Conservation (phyloP, 2,113 vertebrate genomes). For the Seriola dumerili region DNA sequence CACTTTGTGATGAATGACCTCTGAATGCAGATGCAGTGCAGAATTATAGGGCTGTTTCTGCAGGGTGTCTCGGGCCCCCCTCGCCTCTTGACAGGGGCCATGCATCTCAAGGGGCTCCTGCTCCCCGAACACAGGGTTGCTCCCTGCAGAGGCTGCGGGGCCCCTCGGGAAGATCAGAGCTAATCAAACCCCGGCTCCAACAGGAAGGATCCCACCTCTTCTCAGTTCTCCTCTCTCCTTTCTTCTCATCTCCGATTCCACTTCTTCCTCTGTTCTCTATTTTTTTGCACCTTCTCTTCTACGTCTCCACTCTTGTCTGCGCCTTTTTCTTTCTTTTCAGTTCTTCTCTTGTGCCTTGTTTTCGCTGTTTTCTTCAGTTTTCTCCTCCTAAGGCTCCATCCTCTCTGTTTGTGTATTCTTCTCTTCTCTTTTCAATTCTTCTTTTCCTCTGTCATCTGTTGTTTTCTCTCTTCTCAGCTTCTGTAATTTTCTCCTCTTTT, state of each 20-base stretch:
- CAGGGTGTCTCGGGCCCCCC: slow-evolving; percentile 47
- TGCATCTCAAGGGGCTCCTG: slow-evolving; percentile 68
- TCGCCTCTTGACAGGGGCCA: slow-evolving; percentile 67
- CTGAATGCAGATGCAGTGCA: slow-evolving; percentile 64
- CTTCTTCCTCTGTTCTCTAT: not conserved
- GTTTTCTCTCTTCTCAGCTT: not conserved
- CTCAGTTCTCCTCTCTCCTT: not conserved
- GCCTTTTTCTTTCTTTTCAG: not conserved
- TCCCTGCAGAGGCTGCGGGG: slow-evolving; percentile 30
- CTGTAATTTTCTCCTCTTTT: too few relatives aligned
- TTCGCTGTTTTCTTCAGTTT: not conserved
- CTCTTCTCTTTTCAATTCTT: not conserved
- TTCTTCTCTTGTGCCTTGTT: not conserved
- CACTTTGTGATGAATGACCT: slow-evolving; percentile 61
- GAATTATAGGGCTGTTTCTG: slow-evolving; percentile 58
- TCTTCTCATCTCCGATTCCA: not conserved
- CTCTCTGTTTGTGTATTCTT: too few relatives aligned
- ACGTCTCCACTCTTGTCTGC: too few relatives aligned
- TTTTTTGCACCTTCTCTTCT: not conserved
- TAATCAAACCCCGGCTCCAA: slow-evolving; percentile 21
- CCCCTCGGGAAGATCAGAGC: slow-evolving; percentile 28
- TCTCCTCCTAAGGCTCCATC: not conserved
- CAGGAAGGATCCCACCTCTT: not conserved
- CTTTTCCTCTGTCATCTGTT: too few relatives aligned
- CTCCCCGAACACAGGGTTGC: slow-evolving; percentile 56